phyloP scores from a whole-genome alignment of 2,797 vertebrate genomes.

The Falco rusticolus region DNA sequence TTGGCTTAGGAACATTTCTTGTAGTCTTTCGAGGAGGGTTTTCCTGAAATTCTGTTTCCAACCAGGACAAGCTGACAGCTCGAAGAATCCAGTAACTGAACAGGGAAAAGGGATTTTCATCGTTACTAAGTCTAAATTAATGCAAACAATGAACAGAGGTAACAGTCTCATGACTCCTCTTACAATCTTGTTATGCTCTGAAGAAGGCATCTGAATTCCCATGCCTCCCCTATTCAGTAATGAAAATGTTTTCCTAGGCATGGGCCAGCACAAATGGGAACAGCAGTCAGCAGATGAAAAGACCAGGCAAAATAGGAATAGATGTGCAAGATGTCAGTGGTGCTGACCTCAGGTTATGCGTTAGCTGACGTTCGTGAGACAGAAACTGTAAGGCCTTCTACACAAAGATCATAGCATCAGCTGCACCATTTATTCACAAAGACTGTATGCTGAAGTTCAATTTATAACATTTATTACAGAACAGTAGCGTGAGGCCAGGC shows the following conservation, averaged over 20 bases:
- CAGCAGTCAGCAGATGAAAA: neutral
- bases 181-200: conserved; percentile 34
- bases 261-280: neutral
- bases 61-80: conserved; percentile 19
- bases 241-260: neutral
- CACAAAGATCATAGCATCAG: neutral
- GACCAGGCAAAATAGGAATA: neutral
- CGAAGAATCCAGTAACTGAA: conserved; percentile 34
- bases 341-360: neutral
- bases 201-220: conserved; percentile 28
- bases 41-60: conserved; percentile 47
- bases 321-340: neutral
- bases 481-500: neutral
- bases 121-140: conserved; percentile 37
- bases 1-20: conserved; percentile 32
- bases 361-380: neutral
- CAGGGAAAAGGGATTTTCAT: conserved; percentile 43
- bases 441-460: neutral
- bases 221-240: neutral
- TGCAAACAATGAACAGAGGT: conserved; percentile 46
- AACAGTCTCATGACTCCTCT: conserved; percentile 29
- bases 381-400: neutral
- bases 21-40: conserved; percentile 23
- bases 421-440: neutral
- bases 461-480: conserved; percentile 31